Conservation (phyloP, 2,113 vertebrate species). For the Baryphthengus martii region DNA sequence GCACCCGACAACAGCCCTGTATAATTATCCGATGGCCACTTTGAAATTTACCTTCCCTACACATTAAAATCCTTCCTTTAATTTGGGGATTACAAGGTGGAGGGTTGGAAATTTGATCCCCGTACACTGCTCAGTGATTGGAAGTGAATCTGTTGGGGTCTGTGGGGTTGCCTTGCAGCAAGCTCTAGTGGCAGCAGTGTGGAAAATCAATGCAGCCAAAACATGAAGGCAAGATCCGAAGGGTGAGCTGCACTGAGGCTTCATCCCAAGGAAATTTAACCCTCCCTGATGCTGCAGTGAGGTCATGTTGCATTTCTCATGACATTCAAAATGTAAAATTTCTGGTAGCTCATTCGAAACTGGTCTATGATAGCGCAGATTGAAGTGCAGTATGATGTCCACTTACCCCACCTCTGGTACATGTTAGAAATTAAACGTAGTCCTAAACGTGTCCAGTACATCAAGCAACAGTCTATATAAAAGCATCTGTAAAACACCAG, state of each 20-base stretch:
- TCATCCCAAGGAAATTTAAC: background rate
- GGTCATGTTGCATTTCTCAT: background rate
- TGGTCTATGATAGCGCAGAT: no score
- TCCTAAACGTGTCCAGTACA: background rate
- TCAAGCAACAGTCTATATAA: background rate
- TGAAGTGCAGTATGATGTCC: no score
- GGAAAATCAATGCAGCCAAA: conserved; percentile 33
- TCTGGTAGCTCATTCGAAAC: background rate
- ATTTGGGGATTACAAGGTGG: background rate
- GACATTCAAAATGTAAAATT: background rate
- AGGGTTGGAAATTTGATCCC: background rate
- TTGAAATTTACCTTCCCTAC: conserved; percentile 29
- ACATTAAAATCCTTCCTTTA: conserved; percentile 13
- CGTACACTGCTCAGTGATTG: background rate
- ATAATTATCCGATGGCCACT: conserved; percentile 12
- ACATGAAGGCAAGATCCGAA: background rate
- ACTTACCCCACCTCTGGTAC: background rate
- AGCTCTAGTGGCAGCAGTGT: conserved; percentile 44
- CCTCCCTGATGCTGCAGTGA: background rate
- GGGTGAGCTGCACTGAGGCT: background rate
- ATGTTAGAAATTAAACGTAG: background rate
- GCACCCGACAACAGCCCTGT: background rate
- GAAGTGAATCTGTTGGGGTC: conserved; percentile 5
- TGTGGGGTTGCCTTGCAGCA: conserved; percentile 47
- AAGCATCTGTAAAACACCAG: background rate